These are phyloP conservation scores for Xestia xanthographa DNA, from an alignment of 2,888 invertebrate genomes.

Conservation along the genomic window DNA sequence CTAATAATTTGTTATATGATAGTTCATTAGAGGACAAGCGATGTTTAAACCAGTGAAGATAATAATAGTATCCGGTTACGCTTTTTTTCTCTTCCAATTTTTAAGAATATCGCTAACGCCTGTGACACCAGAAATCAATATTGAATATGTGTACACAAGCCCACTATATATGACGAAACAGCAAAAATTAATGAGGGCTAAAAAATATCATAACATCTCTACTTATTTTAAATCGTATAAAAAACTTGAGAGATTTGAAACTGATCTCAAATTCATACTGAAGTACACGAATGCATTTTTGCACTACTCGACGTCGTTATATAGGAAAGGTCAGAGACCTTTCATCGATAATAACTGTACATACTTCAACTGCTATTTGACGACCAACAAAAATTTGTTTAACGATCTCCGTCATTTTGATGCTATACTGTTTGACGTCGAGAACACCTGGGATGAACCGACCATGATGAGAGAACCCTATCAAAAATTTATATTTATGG, in stretches of 20 bases:
- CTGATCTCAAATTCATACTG: constrained; percentile 80
- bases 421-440: constrained; percentile 89
- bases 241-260: constrained; percentile 72
- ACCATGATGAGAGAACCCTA: constrained; percentile 75
- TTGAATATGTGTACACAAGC: constrained; percentile 73
- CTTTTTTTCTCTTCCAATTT: constrained; percentile 72
- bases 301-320: constrained; percentile 66
- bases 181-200: constrained; percentile 65
- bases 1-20: too few relatives aligned
- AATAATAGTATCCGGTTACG: constrained; percentile 73
- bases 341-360: constrained; percentile 80
- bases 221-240: constrained; percentile 63
- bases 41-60: constrained; percentile 72
- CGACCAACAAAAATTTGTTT: constrained; percentile 75
- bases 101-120: constrained; percentile 66
- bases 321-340: constrained; percentile 73
- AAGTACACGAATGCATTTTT: constrained; percentile 76
- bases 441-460: constrained; percentile 77
- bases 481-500: constrained; percentile 88
- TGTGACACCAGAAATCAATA: constrained; percentile 70
- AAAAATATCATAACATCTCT: constrained; percentile 65
- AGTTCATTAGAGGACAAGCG: too few relatives aligned
- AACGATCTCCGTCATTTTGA: constrained; percentile 82
- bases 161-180: constrained; percentile 52
- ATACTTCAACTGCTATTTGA: constrained; percentile 85